phyloP scores from a whole-genome alignment of 2,113 vertebrate species.

The Empidonax traillii region DNA sequence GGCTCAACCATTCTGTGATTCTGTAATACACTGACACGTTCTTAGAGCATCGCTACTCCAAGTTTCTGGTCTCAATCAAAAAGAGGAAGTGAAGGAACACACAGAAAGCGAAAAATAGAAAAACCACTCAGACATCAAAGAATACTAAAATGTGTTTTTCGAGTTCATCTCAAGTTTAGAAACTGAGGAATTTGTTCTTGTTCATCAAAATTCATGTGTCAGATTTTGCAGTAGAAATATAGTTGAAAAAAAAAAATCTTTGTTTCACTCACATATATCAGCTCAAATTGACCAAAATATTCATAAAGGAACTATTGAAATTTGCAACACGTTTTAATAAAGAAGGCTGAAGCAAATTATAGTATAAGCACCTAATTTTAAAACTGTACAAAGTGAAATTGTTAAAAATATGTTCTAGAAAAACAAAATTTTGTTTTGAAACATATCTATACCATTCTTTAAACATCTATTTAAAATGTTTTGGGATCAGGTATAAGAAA shows the following conservation, averaged over 20 bases:
- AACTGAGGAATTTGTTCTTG: not conserved
- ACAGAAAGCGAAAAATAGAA: not conserved
- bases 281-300: not conserved
- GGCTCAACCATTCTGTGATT: not conserved
- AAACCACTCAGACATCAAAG: not conserved
- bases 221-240: not conserved
- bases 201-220: not conserved
- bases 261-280: not conserved
- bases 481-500: not conserved
- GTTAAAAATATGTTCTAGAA: not conserved
- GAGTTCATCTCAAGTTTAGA: not conserved
- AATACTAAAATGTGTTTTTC: not conserved
- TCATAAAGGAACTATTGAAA: not conserved
- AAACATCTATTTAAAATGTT: not conserved
- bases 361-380: not conserved
- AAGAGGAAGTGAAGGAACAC: not conserved
- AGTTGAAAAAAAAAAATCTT: not conserved
- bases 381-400: not conserved
- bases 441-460: not conserved
- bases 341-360: not conserved
- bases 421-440: not conserved
- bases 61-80: not conserved
- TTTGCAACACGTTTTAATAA: not conserved
- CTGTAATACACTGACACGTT: not conserved
- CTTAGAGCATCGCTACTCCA: rapidly evolving